phyloP scores from a whole-genome alignment of 2,888 invertebrate species.

The Scelioninae gen. 1 region DNA sequence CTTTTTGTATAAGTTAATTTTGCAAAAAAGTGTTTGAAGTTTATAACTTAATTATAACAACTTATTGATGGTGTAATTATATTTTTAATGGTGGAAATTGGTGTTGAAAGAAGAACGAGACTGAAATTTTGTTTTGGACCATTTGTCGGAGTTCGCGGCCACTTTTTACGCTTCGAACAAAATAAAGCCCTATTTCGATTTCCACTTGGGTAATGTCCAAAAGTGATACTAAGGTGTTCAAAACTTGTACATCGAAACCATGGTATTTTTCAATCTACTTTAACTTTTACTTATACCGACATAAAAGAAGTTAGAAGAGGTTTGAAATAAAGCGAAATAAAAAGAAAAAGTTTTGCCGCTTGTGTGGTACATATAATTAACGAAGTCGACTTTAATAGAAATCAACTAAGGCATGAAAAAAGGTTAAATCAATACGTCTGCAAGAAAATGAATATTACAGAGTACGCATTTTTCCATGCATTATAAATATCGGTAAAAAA shows the following conservation, averaged over 20 bases:
- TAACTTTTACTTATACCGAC: constrained; percentile 40
- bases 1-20: too few relatives aligned
- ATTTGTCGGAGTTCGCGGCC: constrained; percentile 12
- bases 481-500: too few relatives aligned
- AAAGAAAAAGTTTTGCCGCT: constrained; percentile 19
- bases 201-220: constrained; percentile 47
- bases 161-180: constrained; percentile 26
- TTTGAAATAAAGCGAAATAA: constrained; percentile 14
- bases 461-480: not conserved
- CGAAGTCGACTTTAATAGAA: not conserved
- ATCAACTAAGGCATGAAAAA: constrained; percentile 2
- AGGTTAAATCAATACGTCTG: not conserved
- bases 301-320: constrained; percentile 20
- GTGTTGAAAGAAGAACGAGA: constrained; percentile 5
- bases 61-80: not conserved
- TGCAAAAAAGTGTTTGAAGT: not conserved
- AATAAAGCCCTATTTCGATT: constrained; percentile 41
- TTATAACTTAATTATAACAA: not conserved
- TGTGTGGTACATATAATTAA: constrained; percentile 19
- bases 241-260: constrained; percentile 33
- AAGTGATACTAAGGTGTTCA: constrained; percentile 40
- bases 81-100: constrained; percentile 9
- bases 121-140: constrained; percentile 5
- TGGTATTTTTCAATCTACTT: constrained; percentile 49
- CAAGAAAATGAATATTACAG: not conserved